Conservation (phyloP, 2,888 invertebrate genomes). For the Pristionchus mayeri region DNA sequence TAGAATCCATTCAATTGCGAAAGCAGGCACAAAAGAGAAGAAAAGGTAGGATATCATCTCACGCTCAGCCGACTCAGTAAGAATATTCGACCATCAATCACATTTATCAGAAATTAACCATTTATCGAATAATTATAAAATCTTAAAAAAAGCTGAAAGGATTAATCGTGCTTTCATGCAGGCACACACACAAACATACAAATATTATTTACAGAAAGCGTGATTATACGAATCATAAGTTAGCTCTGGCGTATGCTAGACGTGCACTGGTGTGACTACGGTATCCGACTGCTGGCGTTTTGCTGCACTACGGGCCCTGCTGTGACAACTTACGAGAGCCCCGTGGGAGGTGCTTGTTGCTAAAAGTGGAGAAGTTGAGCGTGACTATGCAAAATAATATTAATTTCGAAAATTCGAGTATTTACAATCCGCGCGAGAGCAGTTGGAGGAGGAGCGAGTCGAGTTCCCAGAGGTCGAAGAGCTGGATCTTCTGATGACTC, state of each 20-base stretch:
- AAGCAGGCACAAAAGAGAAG: too few relatives aligned
- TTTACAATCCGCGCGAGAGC: conserved; percentile 16
- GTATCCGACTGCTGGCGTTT: neutral
- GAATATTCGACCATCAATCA: neutral
- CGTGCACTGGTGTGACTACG: conserved; percentile 4
- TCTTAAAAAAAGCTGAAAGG: too few relatives aligned
- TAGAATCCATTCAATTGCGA: too few relatives aligned
- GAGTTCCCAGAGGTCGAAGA: conserved; percentile 68
- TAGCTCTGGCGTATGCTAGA: neutral
- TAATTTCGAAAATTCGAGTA: neutral
- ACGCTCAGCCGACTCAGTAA: too few relatives aligned
- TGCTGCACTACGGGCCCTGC: conserved; percentile 18
- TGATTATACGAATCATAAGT: neutral
- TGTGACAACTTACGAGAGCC: conserved; percentile 4
- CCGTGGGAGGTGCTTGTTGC: neutral
- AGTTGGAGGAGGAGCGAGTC: conserved; percentile 64
- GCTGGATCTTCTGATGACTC: conserved; percentile 67
- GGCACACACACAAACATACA: neutral
- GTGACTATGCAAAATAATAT: neutral
- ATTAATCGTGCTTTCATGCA: neutral
- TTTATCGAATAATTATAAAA: neutral
- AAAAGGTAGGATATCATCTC: too few relatives aligned
- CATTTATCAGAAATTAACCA: neutral
- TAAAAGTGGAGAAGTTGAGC: neutral
- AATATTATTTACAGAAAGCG: too few relatives aligned